A percentile compares a stretch with the other conserved stretches of the same genome.
Conservation (phyloP, 2,113 vertebrate genomes). For the Otocyon megalotis region DNA sequence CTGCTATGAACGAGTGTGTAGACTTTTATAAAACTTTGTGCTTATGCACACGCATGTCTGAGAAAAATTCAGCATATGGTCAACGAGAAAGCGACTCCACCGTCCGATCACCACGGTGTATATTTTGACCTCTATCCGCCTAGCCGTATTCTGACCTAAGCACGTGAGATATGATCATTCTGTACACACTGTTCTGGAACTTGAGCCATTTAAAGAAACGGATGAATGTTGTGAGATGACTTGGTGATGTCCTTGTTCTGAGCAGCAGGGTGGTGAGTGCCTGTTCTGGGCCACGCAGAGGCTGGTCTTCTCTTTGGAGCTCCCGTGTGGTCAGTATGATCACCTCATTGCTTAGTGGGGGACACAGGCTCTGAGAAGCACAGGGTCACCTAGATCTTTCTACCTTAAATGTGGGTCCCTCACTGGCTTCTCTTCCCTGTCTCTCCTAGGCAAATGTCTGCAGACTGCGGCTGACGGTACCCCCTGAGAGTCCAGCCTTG, state of each 20-base stretch:
- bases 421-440: constrained; percentile 10
- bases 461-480: constrained; percentile 94
- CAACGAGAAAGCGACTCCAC: neutral
- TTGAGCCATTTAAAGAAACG: neutral
- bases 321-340: accelerated
- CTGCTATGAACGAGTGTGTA: neutral
- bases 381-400: neutral
- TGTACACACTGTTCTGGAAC: neutral
- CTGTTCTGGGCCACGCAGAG: neutral
- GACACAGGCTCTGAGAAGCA: neutral
- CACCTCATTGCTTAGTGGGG: too few species aligned
- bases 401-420: neutral
- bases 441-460: constrained; percentile 91
- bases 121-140: neutral
- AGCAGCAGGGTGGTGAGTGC: neutral
- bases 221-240: neutral
- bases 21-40: neutral
- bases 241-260: neutral
- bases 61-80: neutral
- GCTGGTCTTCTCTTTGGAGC: neutral
- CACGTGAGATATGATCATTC: neutral
- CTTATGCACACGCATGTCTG: neutral
- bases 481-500: constrained; percentile 84
- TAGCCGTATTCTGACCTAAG: neutral
- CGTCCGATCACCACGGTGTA: neutral